Percentiles rank a stretch among this genome's conserved stretches.
Evolutionary conservation across 2,888 invertebrate species (phyloP).

Genomic region (Apamea sordens): DNA sequence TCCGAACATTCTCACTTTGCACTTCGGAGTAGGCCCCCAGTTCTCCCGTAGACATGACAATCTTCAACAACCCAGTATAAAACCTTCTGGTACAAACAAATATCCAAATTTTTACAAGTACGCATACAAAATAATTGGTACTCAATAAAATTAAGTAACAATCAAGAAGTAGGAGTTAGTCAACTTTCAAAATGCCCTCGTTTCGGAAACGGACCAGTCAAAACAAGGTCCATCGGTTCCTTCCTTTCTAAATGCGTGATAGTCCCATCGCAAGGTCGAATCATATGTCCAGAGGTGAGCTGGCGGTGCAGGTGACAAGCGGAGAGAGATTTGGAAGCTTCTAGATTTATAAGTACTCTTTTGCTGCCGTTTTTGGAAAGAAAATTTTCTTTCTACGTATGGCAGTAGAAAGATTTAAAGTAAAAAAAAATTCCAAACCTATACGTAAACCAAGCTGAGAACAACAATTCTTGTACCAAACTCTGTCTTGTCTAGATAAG

Average conservation of each 20-base stretch:
- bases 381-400: not conserved
- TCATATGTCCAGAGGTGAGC: conserved; percentile 66
- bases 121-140: conserved; percentile 41
- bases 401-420: not conserved
- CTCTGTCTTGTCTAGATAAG: not conserved
- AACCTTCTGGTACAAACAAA: not conserved
- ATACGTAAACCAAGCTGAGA: not conserved
- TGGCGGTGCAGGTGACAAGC: conserved; percentile 57
- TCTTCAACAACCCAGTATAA: not conserved
- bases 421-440: not conserved
- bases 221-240: conserved; percentile 78
- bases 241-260: conserved; percentile 82
- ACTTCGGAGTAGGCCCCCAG: too few relatives aligned
- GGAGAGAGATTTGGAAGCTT: not conserved
- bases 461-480: not conserved
- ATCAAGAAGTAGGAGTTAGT: conserved; percentile 57
- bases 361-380: not conserved
- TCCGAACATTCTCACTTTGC: too few relatives aligned
- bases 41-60: not conserved
- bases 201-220: conserved; percentile 75
- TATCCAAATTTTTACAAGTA: not conserved
- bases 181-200: conserved; percentile 79
- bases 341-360: not conserved
- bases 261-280: conserved; percentile 80
- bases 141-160: conserved; percentile 53